These are phyloP conservation scores for Trichoplusia ni DNA, from an alignment of 1,140 invertebrate genomes.

Conservation along the genomic window DNA sequence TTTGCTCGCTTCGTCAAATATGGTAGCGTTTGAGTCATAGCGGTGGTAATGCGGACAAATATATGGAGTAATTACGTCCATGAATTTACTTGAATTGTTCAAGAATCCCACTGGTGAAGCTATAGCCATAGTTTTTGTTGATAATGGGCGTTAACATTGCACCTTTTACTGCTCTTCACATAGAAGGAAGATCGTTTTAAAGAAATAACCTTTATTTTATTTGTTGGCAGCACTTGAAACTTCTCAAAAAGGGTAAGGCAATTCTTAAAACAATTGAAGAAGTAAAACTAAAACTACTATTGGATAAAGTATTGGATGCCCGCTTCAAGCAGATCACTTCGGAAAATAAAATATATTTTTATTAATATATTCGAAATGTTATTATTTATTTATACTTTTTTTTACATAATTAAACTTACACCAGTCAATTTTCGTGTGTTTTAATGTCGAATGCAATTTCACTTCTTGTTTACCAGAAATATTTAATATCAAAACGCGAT, in stretches of 20 bases:
- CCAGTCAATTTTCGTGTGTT: background rate
- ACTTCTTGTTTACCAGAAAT: background rate
- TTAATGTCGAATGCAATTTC: background rate
- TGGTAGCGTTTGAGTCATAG: conserved; percentile 36
- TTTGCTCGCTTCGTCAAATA: conserved; percentile 39
- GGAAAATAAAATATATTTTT: too few relatives aligned
- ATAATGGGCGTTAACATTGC: background rate
- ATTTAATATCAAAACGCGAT: conserved; percentile 24
- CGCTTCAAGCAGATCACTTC: too few relatives aligned
- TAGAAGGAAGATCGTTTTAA: too few relatives aligned
- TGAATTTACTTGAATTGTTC: conserved; percentile 33
- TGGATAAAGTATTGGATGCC: too few relatives aligned
- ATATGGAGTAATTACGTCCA: conserved; percentile 29
- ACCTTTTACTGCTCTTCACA: background rate
- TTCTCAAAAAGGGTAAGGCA: too few relatives aligned
- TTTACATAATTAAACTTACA: too few relatives aligned
- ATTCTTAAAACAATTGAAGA: too few relatives aligned
- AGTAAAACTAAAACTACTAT: too few relatives aligned
- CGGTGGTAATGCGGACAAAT: conserved; percentile 9
- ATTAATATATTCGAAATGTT: too few relatives aligned
- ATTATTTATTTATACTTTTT: too few relatives aligned
- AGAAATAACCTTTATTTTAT: too few relatives aligned
- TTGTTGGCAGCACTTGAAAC: too few relatives aligned
- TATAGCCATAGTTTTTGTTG: conserved; percentile 26
- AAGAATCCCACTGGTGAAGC: conserved; percentile 30